phyloP scores from a whole-genome alignment of 2,888 invertebrate genomes.

The Parochlus steinenii region DNA sequence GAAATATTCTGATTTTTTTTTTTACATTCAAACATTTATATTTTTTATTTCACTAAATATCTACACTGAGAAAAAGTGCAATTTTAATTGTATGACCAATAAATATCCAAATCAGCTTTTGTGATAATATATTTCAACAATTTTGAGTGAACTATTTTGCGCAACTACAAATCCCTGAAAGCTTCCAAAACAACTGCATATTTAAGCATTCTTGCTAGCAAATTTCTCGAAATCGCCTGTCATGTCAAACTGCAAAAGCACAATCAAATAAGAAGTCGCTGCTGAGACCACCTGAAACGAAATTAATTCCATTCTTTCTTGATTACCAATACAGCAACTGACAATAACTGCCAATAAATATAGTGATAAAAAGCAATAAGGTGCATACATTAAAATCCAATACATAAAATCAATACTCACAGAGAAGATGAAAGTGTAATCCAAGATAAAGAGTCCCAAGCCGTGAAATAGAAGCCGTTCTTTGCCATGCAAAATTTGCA shows the following conservation, averaged over 20 bases:
- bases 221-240: slow-evolving; percentile 19
- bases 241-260: slow-evolving; percentile 29
- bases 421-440: slow-evolving; percentile 31
- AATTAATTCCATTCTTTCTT: neutral
- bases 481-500: slow-evolving; percentile 30
- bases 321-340: slow-evolving; percentile 1
- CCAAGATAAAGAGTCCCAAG: slow-evolving; percentile 27
- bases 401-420: slow-evolving; percentile 17
- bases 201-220: no score
- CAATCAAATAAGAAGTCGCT: slow-evolving; percentile 29
- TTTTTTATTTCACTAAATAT: no score
- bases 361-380: slow-evolving; percentile 1
- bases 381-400: neutral
- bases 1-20: no score
- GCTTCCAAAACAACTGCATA: no score
- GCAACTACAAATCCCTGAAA: no score
- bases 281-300: slow-evolving; percentile 26
- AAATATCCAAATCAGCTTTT: no score
- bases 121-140: no score
- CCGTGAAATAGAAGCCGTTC: slow-evolving; percentile 29
- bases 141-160: no score
- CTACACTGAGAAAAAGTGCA: no score
- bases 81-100: no score
- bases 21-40: no score
- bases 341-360: neutral